Conservation (phyloP, 2,113 vertebrate species). For the Columba janthina region DNA sequence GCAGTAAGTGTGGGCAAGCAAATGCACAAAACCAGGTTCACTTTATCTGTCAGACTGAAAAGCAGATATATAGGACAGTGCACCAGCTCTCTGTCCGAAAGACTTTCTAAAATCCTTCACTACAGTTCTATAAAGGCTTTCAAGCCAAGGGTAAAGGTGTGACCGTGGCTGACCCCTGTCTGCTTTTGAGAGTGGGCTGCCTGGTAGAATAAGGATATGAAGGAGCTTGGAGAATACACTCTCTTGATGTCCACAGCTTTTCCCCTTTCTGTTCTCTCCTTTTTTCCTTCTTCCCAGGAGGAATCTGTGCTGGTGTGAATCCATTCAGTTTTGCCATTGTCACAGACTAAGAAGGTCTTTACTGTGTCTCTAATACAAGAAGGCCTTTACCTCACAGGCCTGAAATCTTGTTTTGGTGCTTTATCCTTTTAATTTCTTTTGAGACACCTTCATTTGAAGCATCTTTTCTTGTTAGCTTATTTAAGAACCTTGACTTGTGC, state of each 20-base stretch:
- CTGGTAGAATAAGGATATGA: constrained; percentile 13
- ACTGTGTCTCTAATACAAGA: not conserved
- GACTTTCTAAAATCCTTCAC: not conserved
- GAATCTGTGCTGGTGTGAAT: not conserved
- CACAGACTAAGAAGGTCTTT: not conserved
- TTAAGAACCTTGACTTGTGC: not conserved
- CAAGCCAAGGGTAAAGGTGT: constrained; percentile 23
- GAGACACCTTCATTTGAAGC: not conserved
- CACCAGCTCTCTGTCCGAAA: not conserved
- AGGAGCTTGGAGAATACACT: not conserved
- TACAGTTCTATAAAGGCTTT: constrained; percentile 32
- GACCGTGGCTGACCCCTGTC: constrained; percentile 1
- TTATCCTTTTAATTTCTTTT: not conserved
- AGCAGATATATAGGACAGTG: not conserved
- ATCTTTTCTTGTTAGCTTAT: not conserved
- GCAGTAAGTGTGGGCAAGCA: not conserved
- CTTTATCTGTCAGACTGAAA: constrained; percentile 34
- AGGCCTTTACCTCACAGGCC: not conserved
- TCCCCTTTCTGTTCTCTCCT: not conserved
- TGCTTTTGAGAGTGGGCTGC: not conserved
- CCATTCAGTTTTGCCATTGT: not conserved
- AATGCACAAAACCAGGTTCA: not conserved
- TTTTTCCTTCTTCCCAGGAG: not conserved
- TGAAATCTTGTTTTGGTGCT: not conserved
- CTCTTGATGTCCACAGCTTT: not conserved